Percentiles rank a stretch among this genome's conserved stretches.
phyloP scores from a whole-genome alignment of 92 coral and sea anemone species.

The Palythoa grandis region DNA sequence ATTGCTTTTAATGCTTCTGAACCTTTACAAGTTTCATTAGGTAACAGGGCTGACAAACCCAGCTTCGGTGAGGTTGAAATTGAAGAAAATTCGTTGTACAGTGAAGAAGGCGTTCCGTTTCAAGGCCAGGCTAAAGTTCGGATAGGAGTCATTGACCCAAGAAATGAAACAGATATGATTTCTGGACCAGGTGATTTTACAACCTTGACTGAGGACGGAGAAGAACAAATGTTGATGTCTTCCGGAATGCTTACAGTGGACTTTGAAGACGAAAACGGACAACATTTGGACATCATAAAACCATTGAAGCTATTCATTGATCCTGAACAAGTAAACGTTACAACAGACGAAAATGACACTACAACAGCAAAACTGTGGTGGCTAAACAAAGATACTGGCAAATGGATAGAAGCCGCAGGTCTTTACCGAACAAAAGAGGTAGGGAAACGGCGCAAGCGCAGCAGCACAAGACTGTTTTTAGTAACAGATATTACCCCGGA shows the following conservation, averaged over 20 bases:
- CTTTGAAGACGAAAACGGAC: constrained; percentile 48
- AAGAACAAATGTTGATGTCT: constrained; percentile 50
- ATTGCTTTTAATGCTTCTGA: constrained; percentile 38
- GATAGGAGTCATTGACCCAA: constrained; percentile 52
- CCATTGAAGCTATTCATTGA: constrained; percentile 44
- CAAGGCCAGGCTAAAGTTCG: constrained; percentile 49
- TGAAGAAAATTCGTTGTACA: constrained; percentile 45
- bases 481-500: not conserved
- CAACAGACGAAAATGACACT: not conserved
- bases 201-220: constrained; percentile 60
- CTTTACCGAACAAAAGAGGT: not conserved
- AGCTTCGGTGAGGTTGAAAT: constrained; percentile 47
- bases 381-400: constrained; percentile 58
- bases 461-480: not conserved
- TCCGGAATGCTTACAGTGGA: constrained; percentile 48
- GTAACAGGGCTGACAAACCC: not conserved
- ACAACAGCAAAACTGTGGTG: constrained; percentile 52
- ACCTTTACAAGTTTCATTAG: constrained; percentile 33
- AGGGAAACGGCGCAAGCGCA: not conserved
- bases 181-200: constrained; percentile 60
- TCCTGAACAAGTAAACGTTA: constrained; percentile 44
- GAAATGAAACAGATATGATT: constrained; percentile 51
- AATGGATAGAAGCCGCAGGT: constrained; percentile 44
- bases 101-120: constrained; percentile 45
- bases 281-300: constrained; percentile 32